Evolutionary conservation across 2,888 invertebrate species (phyloP).

Genomic region (Hymenopus coronatus): DNA sequence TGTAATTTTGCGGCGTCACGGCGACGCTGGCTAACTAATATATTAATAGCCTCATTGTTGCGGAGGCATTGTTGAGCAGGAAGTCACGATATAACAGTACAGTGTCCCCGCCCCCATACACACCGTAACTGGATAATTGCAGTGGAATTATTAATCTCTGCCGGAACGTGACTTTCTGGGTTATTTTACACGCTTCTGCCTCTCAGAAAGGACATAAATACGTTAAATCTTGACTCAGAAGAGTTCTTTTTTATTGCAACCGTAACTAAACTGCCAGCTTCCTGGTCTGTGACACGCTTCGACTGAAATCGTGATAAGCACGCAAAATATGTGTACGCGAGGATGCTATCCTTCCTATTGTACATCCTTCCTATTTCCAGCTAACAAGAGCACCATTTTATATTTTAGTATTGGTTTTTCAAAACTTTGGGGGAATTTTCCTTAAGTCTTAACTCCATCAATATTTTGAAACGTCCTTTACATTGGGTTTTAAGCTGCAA

Average conservation of each 20-base stretch:
- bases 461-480: too few species aligned
- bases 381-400: too few species aligned
- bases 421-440: too few species aligned
- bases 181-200: neutral
- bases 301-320: neutral
- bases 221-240: neutral
- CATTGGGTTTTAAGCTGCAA: too few species aligned
- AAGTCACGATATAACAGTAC: neutral
- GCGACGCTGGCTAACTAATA: too few species aligned
- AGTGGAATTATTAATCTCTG: neutral
- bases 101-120: neutral
- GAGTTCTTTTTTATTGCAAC: neutral
- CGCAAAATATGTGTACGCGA: too few species aligned
- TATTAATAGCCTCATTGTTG: too few species aligned
- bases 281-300: neutral
- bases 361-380: too few species aligned
- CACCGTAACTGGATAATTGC: neutral
- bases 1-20: too few species aligned
- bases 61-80: neutral
- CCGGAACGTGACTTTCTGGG: neutral
- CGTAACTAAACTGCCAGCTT: neutral
- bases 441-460: too few species aligned
- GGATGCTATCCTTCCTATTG: too few species aligned
- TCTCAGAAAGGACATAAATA: neutral
- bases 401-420: too few species aligned